Evolutionary conservation across 2,113 vertebrate species (phyloP).

Genomic region (Menidia beryllina): DNA sequence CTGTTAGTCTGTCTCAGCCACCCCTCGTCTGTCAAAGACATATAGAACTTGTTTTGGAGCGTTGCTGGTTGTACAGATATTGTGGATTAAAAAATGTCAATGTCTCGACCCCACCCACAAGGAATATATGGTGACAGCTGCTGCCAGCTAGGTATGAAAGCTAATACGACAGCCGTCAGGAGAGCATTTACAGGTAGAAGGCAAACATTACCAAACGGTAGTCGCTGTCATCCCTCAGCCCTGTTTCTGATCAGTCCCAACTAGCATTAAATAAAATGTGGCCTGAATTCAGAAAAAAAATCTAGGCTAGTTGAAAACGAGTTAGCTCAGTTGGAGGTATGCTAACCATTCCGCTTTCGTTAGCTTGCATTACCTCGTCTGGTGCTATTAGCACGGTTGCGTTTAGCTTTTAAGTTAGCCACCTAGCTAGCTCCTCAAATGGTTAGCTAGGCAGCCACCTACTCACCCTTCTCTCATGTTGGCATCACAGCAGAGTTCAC

Average conservation of each 20-base stretch:
- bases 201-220: background rate
- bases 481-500: constrained; percentile 20
- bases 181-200: constrained; percentile 9
- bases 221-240: background rate
- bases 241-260: background rate
- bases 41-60: background rate
- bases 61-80: too few species aligned
- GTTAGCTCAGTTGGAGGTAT: constrained; percentile 5
- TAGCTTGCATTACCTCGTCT: background rate
- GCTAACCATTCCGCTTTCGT: constrained; percentile 26
- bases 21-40: too few species aligned
- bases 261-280: background rate
- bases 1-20: too few species aligned
- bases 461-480: constrained; percentile 78
- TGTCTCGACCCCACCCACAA: constrained; percentile 34
- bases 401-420: constrained; percentile 33
- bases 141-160: background rate
- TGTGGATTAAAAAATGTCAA: background rate
- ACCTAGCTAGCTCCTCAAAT: constrained; percentile 12
- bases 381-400: constrained; percentile 4
- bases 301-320: background rate
- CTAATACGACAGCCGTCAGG: background rate
- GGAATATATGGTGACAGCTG: background rate
- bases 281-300: background rate
- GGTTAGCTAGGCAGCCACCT: constrained; percentile 25